Conservation (phyloP, 2,888 invertebrate genomes). For the Euzophera pinguis region DNA sequence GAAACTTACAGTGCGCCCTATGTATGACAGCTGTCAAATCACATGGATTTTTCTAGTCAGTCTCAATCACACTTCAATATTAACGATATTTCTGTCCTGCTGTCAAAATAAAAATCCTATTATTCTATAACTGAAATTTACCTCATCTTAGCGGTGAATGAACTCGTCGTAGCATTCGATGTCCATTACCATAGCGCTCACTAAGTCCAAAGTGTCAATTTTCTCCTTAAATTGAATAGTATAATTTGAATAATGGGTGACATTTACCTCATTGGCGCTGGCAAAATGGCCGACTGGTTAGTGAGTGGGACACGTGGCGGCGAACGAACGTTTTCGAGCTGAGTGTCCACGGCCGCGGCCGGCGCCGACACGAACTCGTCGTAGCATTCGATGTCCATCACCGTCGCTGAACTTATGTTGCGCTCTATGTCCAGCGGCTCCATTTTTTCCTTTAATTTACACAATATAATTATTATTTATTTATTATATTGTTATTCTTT, state of each 20-base stretch:
- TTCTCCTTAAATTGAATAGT: constrained; percentile 35
- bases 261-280: constrained; percentile 47
- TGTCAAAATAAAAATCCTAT: too few species aligned
- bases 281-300: constrained; percentile 17
- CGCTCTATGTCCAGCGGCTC: constrained; percentile 86
- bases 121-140: neutral
- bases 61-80: too few species aligned
- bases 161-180: constrained; percentile 85
- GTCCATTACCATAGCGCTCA: constrained; percentile 82
- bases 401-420: constrained; percentile 74
- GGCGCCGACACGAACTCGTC: constrained; percentile 77
- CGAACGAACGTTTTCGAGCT: constrained; percentile 5
- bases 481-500: too few species aligned
- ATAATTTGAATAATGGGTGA: too few species aligned
- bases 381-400: constrained; percentile 86
- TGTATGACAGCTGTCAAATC: too few species aligned
- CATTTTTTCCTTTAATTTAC: constrained; percentile 48
- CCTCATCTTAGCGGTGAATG: constrained; percentile 51
- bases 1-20: too few species aligned
- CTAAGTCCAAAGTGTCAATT: constrained; percentile 85
- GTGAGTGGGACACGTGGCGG: constrained; percentile 18
- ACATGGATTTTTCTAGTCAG: too few species aligned
- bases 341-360: constrained; percentile 17
- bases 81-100: too few species aligned
- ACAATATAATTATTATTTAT: constrained; percentile 1